A percentile compares a stretch with the other conserved stretches of the same genome.
Conservation (phyloP, 2,113 vertebrate species). For the Sebastes schlegelii region DNA sequence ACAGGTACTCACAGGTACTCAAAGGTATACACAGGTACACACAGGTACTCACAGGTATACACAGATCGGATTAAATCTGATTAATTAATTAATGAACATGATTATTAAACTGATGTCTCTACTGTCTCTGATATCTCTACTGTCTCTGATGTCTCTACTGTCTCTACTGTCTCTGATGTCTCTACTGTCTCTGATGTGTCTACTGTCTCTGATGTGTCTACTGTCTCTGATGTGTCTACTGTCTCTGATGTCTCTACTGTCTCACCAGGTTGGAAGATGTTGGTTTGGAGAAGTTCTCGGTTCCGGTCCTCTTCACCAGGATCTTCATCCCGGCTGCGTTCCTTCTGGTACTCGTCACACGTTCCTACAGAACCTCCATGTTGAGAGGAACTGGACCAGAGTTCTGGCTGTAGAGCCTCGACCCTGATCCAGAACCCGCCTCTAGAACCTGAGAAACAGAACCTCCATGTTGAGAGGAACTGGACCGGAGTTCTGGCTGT, state of each 20-base stretch:
- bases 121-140: no score
- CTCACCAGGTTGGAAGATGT: constrained; percentile 88
- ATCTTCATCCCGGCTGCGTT: constrained; percentile 96
- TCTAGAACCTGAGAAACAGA: neutral
- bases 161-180: neutral
- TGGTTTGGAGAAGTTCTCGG: constrained; percentile 91
- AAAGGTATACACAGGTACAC: neutral
- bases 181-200: neutral
- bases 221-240: neutral
- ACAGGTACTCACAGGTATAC: constrained; percentile 41
- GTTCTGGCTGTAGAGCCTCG: no score
- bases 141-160: no score
- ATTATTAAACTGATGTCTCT: no score
- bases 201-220: neutral
- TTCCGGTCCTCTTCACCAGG: constrained; percentile 91
- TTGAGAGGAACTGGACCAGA: no score
- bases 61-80: neutral
- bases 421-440: no score
- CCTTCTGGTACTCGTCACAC: constrained; percentile 80
- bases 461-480: neutral
- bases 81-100: no score
- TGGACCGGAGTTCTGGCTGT: no score
- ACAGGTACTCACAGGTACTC: constrained; percentile 40
- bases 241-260: neutral
- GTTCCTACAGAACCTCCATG: neutral